Base-by-base conservation (phyloP, 2,797 vertebrate genomes). In the Hydrolagus colliei region DNA sequence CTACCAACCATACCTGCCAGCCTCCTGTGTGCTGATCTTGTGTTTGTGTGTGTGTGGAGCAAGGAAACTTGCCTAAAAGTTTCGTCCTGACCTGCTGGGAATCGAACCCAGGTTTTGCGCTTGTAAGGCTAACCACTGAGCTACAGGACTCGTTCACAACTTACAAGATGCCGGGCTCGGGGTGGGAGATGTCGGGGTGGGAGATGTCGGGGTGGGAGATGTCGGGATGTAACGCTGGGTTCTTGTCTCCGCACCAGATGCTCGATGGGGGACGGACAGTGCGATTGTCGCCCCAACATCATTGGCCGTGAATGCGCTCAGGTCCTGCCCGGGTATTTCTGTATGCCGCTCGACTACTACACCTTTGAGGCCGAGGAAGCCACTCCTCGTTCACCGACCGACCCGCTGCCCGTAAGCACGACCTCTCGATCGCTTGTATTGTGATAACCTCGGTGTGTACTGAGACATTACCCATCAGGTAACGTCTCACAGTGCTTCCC, bases 301-400 rank as follows among this genome's bases (percentile, higher is more conserved):
- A 93, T 91, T 86, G 94, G 95, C 35, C 92, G 93, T 0, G 93
- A 93, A 91, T 98, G 95, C 72, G 92, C 94, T 5, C 95, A 96
- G 4, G 95, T 96, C 10, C 92, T 96, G 87, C 93, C 95, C 0
- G 95, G 95, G 0, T 96, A 94, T 90, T 97, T 97, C 93, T 98
- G 97, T 0, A 94, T 95, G 35, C 91, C 94, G 0, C 91, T 98
- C 0, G 96, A 97, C 90, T 93, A 93, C 90, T 95, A 95, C 88
- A 95, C 90, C 75, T 95, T 96, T 0, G 95, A 98, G 88, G 96
- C 95, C 0, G 95, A 98, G 87, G 90, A 88, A 0, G 94, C 94
- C 35, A 87, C 80, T 0, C 89, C 93, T 61, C 93, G 91, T 7
- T 89, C 93, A 0, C 93, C 95, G 0, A 73, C 87, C 10, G 93